These are phyloP conservation scores for Myotis findleyi DNA, from an alignment of 2,797 vertebrate genomes.

Conservation along the genomic window DNA sequence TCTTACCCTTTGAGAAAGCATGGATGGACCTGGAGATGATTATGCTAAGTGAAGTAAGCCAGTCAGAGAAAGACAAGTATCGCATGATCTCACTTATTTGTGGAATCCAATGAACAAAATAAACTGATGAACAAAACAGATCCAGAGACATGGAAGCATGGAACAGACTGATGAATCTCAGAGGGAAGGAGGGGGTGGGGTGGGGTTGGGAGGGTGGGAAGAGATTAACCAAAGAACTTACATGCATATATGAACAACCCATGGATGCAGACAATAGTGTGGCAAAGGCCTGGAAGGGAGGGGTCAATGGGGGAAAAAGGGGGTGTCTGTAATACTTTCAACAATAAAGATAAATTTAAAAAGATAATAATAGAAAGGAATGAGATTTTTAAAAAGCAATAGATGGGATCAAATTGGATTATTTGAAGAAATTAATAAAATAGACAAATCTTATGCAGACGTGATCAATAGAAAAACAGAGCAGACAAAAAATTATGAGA, in stretches of 20 bases:
- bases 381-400: not conserved
- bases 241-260: too few species aligned
- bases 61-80: not conserved
- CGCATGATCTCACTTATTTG: not conserved
- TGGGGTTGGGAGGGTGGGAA: too few species aligned
- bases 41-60: not conserved
- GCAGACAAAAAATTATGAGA: not conserved
- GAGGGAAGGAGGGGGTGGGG: not conserved
- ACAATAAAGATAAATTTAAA: too few species aligned
- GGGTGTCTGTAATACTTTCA: too few species aligned
- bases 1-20: not conserved
- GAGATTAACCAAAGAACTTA: too few species aligned
- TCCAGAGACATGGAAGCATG: not conserved
- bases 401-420: not conserved
- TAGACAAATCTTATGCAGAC: not conserved
- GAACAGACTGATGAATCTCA: not conserved
- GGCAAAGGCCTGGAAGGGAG: too few species aligned
- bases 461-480: not conserved
- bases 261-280: too few species aligned
- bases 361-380: not conserved
- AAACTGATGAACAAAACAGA: not conserved
- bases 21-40: not conserved
- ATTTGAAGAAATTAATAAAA: slow-evolving; percentile 5
- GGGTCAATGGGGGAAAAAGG: not conserved
- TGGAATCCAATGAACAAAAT: not conserved